Percentiles rank a stretch among this genome's conserved stretches.
phyloP scores from a whole-genome alignment of 2,113 vertebrate genomes.

The Chlorodrepanis virens region DNA sequence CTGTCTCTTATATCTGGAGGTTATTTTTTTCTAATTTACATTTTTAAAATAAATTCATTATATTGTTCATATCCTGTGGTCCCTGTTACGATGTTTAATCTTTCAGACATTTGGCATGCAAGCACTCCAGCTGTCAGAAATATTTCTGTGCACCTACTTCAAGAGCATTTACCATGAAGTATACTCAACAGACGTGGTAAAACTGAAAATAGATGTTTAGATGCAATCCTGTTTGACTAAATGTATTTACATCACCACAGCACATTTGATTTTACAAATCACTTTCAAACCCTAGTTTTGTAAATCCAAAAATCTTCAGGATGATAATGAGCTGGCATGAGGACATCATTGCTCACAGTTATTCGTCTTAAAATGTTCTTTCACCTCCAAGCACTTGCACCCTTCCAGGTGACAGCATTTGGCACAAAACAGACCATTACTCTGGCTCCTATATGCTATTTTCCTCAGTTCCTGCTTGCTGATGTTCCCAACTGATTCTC shows the following conservation, averaged over 20 bases:
- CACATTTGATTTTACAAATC: background rate
- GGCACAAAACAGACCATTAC: background rate
- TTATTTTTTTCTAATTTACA: background rate
- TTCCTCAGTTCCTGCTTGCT: background rate
- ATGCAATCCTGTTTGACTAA: background rate
- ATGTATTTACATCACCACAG: background rate
- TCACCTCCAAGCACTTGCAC: background rate
- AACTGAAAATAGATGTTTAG: background rate
- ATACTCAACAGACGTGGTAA: background rate
- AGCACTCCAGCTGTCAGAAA: background rate
- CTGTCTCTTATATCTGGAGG: background rate
- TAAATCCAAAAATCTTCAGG: background rate
- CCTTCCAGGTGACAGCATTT: background rate
- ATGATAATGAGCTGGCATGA: background rate
- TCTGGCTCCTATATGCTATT: background rate
- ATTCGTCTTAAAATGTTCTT: background rate
- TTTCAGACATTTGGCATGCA: background rate
- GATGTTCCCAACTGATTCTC: background rate
- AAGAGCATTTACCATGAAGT: background rate
- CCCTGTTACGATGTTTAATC: background rate
- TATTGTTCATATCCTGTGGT: background rate
- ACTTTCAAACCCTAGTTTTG: background rate
- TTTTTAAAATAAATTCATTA: background rate
- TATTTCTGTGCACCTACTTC: background rate
- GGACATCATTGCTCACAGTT: background rate